phyloP scores from a whole-genome alignment of 23 tunicate species.

The Clavelina lepadiformis region DNA sequence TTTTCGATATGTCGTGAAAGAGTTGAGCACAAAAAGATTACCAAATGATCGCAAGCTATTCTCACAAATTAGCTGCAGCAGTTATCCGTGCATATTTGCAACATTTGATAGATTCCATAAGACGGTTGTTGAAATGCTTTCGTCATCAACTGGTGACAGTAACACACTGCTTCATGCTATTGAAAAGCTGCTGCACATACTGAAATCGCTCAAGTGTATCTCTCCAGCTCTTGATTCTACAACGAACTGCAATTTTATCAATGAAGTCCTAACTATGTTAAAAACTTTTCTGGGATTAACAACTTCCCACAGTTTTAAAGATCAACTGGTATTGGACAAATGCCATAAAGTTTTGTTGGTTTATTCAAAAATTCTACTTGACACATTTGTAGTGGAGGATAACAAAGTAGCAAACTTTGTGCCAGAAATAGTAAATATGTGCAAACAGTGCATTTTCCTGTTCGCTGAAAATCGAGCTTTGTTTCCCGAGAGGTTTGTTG shows the following conservation, averaged over 20 bases:
- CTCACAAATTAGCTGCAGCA: slow-evolving; percentile 14
- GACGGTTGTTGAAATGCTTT: neutral
- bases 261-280: no score
- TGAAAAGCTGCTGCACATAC: no score
- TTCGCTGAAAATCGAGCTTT: slow-evolving; percentile 17
- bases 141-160: no score
- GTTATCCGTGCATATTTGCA: slow-evolving; percentile 5
- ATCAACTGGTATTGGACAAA: no score
- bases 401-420: slow-evolving; percentile 2
- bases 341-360: slow-evolving; percentile 39
- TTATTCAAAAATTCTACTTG: slow-evolving; percentile 35
- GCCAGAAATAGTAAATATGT: slow-evolving; percentile 2
- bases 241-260: no score
- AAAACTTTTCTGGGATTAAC: no score
- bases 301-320: no score
- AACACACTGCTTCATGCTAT: no score
- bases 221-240: no score
- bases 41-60: slow-evolving; percentile 63
- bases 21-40: slow-evolving; percentile 50
- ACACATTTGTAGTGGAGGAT: slow-evolving; percentile 6
- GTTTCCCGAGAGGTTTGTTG: slow-evolving; percentile 44
- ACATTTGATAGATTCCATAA: slow-evolving; percentile 22
- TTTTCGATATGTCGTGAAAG: slow-evolving; percentile 51
- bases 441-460: slow-evolving; percentile 25
- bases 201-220: no score